Percentiles rank a stretch among this genome's conserved stretches.
Conservation (phyloP, 2,113 vertebrate species). For the Lonchura striata region DNA sequence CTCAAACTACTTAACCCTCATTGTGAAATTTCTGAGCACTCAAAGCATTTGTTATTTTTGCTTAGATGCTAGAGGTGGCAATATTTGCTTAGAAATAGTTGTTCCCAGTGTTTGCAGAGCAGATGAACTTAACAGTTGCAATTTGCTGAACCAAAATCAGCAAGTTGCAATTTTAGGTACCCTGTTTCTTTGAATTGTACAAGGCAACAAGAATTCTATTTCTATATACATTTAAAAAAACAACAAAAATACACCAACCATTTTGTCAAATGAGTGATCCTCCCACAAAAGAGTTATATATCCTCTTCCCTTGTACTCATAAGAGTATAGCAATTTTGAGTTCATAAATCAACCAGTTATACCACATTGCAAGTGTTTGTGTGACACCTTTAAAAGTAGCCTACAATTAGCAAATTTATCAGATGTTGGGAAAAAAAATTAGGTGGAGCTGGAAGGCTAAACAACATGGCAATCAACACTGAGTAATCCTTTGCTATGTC, state of each 20-base stretch:
- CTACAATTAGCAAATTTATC: neutral
- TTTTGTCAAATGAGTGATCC: neutral
- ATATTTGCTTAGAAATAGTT: neutral
- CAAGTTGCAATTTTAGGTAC: neutral
- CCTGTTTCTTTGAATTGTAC: neutral
- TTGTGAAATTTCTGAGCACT: neutral
- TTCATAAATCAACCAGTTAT: neutral
- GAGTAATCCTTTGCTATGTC: neutral
- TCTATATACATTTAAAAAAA: neutral
- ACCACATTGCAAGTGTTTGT: neutral
- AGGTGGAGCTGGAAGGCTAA: neutral
- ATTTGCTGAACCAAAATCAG: neutral
- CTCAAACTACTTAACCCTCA: neutral
- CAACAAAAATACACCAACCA: fast-evolving
- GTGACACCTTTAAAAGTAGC: neutral
- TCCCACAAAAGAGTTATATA: neutral
- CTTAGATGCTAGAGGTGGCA: neutral
- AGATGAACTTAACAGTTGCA: neutral
- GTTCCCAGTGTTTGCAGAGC: neutral
- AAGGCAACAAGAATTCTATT: neutral
- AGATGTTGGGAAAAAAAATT: neutral
- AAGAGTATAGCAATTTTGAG: neutral
- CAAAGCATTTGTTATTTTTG: neutral
- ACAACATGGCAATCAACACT: neutral
- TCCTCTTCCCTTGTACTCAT: neutral